Conservation (phyloP, 1,140 invertebrate genomes). For the Ephestia elutella region DNA sequence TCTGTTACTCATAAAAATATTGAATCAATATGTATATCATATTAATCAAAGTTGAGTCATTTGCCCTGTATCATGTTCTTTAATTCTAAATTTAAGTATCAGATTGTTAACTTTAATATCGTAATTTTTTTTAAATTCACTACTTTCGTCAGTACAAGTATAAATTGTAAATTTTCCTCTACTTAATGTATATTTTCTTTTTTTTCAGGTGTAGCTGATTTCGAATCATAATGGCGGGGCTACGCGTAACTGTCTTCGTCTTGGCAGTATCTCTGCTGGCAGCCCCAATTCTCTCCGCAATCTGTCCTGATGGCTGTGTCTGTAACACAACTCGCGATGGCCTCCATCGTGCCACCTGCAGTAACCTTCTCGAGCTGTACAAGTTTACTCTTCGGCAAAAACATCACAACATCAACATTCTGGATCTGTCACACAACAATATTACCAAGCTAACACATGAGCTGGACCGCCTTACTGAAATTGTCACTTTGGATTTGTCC, state of each 20-base stretch:
- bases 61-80: too few species aligned
- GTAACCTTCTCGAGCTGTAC: constrained; percentile 55
- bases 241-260: constrained; percentile 37
- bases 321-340: constrained; percentile 62
- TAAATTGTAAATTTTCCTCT: too few species aligned
- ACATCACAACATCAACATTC: constrained; percentile 71
- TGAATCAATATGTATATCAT: not conserved
- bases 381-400: constrained; percentile 68
- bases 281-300: constrained; percentile 39
- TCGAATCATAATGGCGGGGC: constrained; percentile 43
- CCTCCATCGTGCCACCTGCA: constrained; percentile 61
- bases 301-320: constrained; percentile 59
- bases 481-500: constrained; percentile 75
- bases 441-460: constrained; percentile 73
- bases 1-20: too few species aligned
- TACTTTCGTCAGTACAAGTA: too few species aligned
- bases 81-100: too few species aligned
- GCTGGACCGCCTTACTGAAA: constrained; percentile 73
- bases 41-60: too few species aligned
- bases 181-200: constrained; percentile 18
- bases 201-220: constrained; percentile 52
- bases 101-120: too few species aligned
- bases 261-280: constrained; percentile 46
- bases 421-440: constrained; percentile 76
- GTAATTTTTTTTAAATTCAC: too few species aligned